Base-by-base conservation (phyloP, 1,140 invertebrate genomes). In the Pseudobourletiella spinata region DNA sequence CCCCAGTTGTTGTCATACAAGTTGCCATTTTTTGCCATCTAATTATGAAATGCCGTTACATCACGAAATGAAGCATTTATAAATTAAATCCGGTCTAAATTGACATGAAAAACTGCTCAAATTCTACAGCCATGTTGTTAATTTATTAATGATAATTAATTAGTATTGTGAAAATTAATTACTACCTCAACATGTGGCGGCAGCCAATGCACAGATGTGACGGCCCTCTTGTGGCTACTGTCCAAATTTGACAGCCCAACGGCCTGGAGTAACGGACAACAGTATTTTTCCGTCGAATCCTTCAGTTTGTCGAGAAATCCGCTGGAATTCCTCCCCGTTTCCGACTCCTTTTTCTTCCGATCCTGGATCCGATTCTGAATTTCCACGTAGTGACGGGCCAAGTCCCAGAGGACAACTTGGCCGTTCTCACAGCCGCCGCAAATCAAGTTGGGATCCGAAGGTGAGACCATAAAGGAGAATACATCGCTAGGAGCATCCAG, bases 341-440 rank as follows among this genome's bases (percentile, higher is more conserved):
- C 57, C 0, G 30, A n/a, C 22, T 62, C 42, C 30, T 52, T 58
- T 39, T 30, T 61, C 15, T 58, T 20, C 11, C 65, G 42, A 46
- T 64, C 32, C 46, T 67, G 65, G 39, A 64, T 51, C 35, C 39
- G 51, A 18, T 46, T 52, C 16, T 56, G n/a, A 18, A 67, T 29
- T 44, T 64, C 66, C 4, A 39, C 44, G 28, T 58, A 64, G 0
- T 24, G 26, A 22, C 43, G 25, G 1, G 61, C 71, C 3, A 79
- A 73, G 67, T 80, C 78, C 79, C 79, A 80, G 28, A 80, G 57
- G 30, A 78, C 74, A 16, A 80, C 70, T 66, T 79, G 77, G 11
- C 79, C 79, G 72, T 77, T 79, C 25, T 75, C 72, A 70, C 77
- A 79, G n/a, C 79, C 79, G 30, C 77, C 79, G 57, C 70, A 74